Base-by-base conservation (phyloP, 2,888 invertebrate genomes). In the Chironomus riparius region DNA sequence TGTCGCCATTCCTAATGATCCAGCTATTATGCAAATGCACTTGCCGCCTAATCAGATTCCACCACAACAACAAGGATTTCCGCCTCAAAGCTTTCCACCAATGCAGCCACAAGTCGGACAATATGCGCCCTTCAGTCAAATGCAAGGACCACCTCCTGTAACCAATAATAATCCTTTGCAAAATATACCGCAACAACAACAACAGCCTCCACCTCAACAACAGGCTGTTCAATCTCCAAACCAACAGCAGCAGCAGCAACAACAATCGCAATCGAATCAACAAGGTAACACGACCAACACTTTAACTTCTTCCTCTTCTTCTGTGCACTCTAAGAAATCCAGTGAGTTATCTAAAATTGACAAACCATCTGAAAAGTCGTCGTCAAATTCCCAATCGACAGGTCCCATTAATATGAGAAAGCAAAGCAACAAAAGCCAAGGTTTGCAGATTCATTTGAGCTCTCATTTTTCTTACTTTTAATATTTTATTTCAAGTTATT, bases 21-120 rank as follows among this genome's bases (percentile, higher is more conserved):
- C 99, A 77, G 99, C 99, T 78, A 99, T 99, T 85, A 96, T 99
- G 86, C 90, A 92, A 87, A 90, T 92, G 85, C 93, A 92, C 78
- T 89, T 92, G 81, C 91, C 91, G 61, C 38, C 38, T 38, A 38
- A 38, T 38, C 88, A 88, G 22, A 48, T n/a, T 4, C 38, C 28
- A 38, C 71, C 87, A 87, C 6, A 86, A 84, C 6, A 86, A 84
- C 78, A 86, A 87, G 81, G 88, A 86, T 85, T 85, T 78, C 91
- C 90, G 82, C 88, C 88, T 78, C 86, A 85, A 56, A 89, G 89
- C 81, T 92, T 90, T 84, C 87, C 86, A 77, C 87, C 86, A 77
- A 92, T 92, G 84, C 76, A 76, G 28, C 28, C 91, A 1, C 89
- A 90, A 80, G 88, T 92, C 84, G 88, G 90, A 1, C 87, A 87